Evolutionary conservation across 2,113 vertebrate genomes (phyloP).

Genomic region (Coptodon bakossiorum): DNA sequence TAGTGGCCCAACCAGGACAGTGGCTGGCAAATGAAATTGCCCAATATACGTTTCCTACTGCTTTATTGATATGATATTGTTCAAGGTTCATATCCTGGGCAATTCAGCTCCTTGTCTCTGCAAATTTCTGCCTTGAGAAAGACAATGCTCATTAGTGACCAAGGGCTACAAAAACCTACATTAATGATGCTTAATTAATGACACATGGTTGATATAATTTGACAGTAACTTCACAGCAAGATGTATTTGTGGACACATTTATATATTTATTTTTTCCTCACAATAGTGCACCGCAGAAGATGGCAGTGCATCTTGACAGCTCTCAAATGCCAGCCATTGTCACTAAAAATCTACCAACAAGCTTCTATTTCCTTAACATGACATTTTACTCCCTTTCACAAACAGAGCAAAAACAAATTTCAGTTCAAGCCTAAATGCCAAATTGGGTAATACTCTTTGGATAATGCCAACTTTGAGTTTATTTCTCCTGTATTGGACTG

Average conservation of each 20-base stretch:
- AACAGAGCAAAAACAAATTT: not conserved
- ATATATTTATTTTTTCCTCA: not conserved
- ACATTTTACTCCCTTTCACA: not conserved
- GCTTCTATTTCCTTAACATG: not conserved
- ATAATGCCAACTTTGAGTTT: not conserved
- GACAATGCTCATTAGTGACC: not conserved
- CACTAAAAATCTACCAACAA: not conserved
- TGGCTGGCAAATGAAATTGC: fast-evolving
- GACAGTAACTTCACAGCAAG: not conserved
- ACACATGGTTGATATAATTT: not conserved
- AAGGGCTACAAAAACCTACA: not conserved
- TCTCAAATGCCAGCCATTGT: not conserved
- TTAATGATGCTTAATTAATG: not conserved
- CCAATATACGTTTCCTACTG: not conserved
- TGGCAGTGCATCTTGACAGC: not conserved
- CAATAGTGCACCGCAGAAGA: not conserved
- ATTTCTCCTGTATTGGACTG: not conserved
- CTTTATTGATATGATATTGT: not conserved
- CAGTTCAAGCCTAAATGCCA: not conserved
- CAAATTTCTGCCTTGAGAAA: not conserved
- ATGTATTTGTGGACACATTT: not conserved
- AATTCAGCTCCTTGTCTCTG: not conserved
- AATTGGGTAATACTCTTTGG: not conserved
- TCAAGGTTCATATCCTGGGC: not conserved
- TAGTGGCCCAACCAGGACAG: not conserved